Evolutionary conservation across 1,140 invertebrate species (phyloP), one percentile per base, ranked within the genome.

Genomic region (Luehdorfia chinensis): DNA sequence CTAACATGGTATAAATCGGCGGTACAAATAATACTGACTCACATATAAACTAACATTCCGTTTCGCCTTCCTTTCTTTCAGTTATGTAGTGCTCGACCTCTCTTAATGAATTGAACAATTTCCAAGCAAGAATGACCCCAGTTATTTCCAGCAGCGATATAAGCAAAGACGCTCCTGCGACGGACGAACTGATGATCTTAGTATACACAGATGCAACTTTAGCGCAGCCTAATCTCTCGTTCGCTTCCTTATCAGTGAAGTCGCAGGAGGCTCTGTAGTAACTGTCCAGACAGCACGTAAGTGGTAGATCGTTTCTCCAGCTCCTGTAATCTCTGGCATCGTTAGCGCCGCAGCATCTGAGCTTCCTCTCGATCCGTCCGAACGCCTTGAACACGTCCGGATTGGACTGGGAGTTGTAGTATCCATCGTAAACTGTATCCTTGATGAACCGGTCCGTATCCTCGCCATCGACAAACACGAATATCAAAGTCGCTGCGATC

Each of bases 191-290:
- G 47, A 86, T 86, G 41, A 86, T 86, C 51, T 84, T 84, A 0
- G 83, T 79, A 51, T 86, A 86, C 12, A 83, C 83, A 23, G 83
- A 64, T 3, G 83, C 83, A 12, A 86, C 83, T 62, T 84, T 84
- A 45, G 78, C 79, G 68, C 79, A 86, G 19, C 83, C 83, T 8
- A 84, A 53, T 59, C 83, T 67, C 34, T 86, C 83, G 34, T 86
- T 86, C 0, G 83, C 83, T 55, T 86, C 83, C 45, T 86, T 86
- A 36, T 86, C 79, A 0, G 83, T 86, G 52, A 86, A 84, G 13
- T 86, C 83, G 19, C 83, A 86, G 4, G 70, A 72, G 0, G 79
- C 71, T 21, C 76, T 52, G 48, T 83, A 80, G 46, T 83, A 80
- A 31, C 78, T 80, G 30, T 84, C 78, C 41, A 53, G 39, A 39